Conservation (phyloP, 2,113 vertebrate genomes). For the Sphyrna mokarran region DNA sequence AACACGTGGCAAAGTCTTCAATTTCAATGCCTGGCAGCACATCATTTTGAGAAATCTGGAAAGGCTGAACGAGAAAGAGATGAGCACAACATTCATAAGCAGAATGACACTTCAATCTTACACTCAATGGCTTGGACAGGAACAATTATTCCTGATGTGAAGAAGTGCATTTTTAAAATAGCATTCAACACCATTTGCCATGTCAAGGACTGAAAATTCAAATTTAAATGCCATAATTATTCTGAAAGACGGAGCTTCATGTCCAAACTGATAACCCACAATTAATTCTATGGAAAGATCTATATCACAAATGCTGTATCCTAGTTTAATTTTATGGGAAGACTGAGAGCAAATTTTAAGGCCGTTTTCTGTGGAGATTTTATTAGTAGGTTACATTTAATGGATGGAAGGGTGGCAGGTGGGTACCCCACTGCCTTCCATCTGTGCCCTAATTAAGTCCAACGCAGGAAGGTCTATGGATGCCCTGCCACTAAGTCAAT, state of each 20-base stretch:
- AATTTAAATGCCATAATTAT: neutral
- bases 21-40: neutral
- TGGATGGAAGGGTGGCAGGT: neutral
- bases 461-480: no score
- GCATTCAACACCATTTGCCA: no score
- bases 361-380: neutral
- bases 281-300: neutral
- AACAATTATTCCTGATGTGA: slow-evolving; percentile 1
- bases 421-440: no score
- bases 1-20: neutral
- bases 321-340: neutral
- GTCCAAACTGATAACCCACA: neutral
- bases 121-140: neutral
- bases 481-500: neutral
- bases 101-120: neutral
- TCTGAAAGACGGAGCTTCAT: neutral
- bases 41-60: slow-evolving; percentile 12
- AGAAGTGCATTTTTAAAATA: neutral
- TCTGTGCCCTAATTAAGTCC: neutral
- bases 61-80: neutral
- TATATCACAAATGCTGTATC: no score
- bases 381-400: neutral
- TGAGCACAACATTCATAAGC: neutral
- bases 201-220: neutral
- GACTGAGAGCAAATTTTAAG: neutral